Percentiles rank a stretch among this genome's conserved stretches.
phyloP scores from a whole-genome alignment of 2,888 invertebrate species.

The Orchesellides sinensis region DNA sequence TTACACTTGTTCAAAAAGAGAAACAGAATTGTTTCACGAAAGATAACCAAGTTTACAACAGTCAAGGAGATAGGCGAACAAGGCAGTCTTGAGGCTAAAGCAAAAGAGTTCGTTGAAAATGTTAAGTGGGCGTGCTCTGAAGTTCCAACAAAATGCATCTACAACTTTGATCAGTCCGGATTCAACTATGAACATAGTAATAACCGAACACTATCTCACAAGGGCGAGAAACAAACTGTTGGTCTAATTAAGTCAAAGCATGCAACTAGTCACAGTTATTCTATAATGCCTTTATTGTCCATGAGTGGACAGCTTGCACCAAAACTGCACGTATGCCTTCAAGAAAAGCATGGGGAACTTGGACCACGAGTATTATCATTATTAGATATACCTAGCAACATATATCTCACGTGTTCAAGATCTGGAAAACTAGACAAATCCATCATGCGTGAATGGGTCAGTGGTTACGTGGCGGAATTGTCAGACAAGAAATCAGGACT shows the following conservation, averaged over 20 bases:
- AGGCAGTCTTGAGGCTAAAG: neutral
- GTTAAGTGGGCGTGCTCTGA: neutral
- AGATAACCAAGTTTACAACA: slow-evolving; percentile 15
- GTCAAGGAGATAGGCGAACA: neutral
- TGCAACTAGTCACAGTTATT: neutral
- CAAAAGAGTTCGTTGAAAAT: neutral
- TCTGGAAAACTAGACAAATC: slow-evolving; percentile 37
- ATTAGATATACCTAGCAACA: slow-evolving; percentile 3
- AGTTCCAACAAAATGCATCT: slow-evolving; percentile 2
- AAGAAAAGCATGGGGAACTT: slow-evolving; percentile 3
- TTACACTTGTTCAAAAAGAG: neutral
- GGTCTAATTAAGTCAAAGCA: neutral
- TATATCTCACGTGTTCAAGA: slow-evolving; percentile 1
- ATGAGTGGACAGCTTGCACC: neutral
- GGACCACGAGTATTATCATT: neutral
- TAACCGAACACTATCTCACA: neutral
- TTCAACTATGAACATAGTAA: slow-evolving; percentile 17
- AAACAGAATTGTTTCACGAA: slow-evolving; percentile 25
- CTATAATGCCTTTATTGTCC: slow-evolving; percentile 22
- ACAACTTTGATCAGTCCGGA: slow-evolving; percentile 32
- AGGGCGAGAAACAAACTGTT: slow-evolving; percentile 15
- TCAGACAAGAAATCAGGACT: too few relatives aligned
- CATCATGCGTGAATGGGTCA: slow-evolving; percentile 6
- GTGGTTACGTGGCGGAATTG: neutral
- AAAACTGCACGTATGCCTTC: slow-evolving; percentile 25